Evolutionary conservation across 2,888 invertebrate genomes (phyloP), one percentile per base, ranked within the genome.

Genomic region (Oscheius sp.): DNA sequence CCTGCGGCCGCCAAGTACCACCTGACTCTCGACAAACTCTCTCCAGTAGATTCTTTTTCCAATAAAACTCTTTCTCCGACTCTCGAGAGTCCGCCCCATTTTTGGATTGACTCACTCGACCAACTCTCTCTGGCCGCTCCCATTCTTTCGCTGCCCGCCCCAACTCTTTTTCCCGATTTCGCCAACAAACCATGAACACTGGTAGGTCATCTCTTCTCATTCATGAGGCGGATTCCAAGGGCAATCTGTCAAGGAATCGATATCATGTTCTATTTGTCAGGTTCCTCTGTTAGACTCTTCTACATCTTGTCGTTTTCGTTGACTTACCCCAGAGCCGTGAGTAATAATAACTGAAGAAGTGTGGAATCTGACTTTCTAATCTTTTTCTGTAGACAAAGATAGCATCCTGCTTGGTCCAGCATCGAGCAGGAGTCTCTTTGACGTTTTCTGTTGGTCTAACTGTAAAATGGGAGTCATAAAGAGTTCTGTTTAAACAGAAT

Each of bases 1-100:
- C 63, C 74, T 80, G 13, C 65, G 82, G 37, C 83, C 82, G 42
- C 83, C 80, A 32, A 81, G 78, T 55, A 77, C 80, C 29, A 74
- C 66, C 47, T 73, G 42, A 66, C 35, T 33, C 4, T 2, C 47
- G 48, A 63, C n/a, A 11, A 35, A 37, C 10, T 13, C 35, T 60
- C 21, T 62, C 10, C 62, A 42, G n/a, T 37, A 42, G 47, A 62
- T 1, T 13, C 7, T 47, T 13, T 62, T 13, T 13, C 37, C 42
- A 11, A n/a, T 11, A 4, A 21, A 35, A 21, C 5, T 62, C 42
- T 62, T 21, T 47, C 42, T 42, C 47, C n/a, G 10, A 13, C 37
- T 47, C 62, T 62, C 42, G 21, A 62, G 42, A 42, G 62, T 37
- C 60, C 37, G 42, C 21, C 62, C 62, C 35, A 13, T 65, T 65